These are phyloP conservation scores for Rhinoptilus africanus DNA, from an alignment of 2,113 vertebrate genomes.

Conservation along the genomic window DNA sequence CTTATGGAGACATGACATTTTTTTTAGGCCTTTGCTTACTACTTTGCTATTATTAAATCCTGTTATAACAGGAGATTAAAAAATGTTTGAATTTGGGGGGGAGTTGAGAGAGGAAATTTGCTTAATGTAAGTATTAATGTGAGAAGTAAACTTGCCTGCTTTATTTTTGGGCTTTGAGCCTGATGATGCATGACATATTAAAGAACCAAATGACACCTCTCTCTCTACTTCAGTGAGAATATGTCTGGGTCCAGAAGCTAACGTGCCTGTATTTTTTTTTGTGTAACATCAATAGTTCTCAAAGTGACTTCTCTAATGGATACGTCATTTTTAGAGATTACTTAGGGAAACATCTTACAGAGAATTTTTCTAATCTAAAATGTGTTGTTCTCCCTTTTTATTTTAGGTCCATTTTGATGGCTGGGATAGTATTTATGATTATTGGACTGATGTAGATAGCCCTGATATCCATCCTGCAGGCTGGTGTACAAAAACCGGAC, in stretches of 20 bases:
- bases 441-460: conserved; percentile 84
- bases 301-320: neutral
- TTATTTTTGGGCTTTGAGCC: neutral
- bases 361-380: neutral
- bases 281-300: neutral
- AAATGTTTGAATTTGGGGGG: neutral
- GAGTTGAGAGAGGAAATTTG: neutral
- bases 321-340: neutral
- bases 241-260: neutral
- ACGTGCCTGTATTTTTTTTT: neutral
- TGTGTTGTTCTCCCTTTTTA: neutral
- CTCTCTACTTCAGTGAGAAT: neutral
- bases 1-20: neutral
- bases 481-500: conserved; percentile 84
- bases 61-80: neutral
- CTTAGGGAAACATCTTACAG: neutral
- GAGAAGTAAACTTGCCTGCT: neutral
- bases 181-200: neutral
- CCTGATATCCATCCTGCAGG: conserved; percentile 85
- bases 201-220: neutral
- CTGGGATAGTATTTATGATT: conserved; percentile 83
- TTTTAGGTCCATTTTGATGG: conserved; percentile 85
- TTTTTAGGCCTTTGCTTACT: neutral
- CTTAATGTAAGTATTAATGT: neutral
- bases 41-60: neutral